A percentile compares a stretch with the other conserved stretches of the same genome.
These are phyloP conservation scores for Rhyacophila evoluta DNA, from an alignment of 2,888 invertebrate genomes.

Conservation along the genomic window DNA sequence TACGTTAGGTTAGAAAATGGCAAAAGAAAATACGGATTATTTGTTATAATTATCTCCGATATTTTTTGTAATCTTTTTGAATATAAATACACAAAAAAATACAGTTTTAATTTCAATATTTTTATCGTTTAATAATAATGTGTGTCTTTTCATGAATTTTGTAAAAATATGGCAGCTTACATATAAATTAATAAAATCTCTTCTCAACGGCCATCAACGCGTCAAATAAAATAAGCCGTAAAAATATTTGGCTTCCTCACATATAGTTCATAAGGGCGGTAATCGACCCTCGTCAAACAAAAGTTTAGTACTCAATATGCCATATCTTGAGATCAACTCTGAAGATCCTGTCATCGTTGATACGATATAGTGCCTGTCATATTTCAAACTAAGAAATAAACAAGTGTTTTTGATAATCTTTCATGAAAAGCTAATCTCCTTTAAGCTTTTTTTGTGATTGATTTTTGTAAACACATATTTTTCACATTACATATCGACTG, in stretches of 20 bases:
- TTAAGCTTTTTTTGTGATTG: not conserved
- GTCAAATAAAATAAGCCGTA: slow-evolving; percentile 22
- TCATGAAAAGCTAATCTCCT: not conserved
- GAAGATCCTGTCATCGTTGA: not conserved
- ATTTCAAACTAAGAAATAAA: slow-evolving; percentile 9
- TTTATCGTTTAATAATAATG: no score
- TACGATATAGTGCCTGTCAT: slow-evolving; percentile 20
- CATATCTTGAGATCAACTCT: not conserved
- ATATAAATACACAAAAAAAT: no score
- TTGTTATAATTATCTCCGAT: no score
- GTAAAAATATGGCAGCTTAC: no score
- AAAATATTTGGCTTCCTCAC: slow-evolving; percentile 9
- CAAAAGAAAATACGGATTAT: no score
- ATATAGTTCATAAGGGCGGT: slow-evolving; percentile 14
- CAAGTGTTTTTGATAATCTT: slow-evolving; percentile 15
- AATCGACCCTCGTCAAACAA: slow-evolving; percentile 24
- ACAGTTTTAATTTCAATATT: no score
- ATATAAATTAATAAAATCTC: not conserved
- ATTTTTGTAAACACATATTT: no score
- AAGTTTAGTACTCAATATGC: slow-evolving; percentile 24
- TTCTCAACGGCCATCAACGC: not conserved
- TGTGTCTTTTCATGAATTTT: no score
- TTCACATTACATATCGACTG: no score
- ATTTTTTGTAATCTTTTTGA: no score
- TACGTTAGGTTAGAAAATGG: no score